Evolutionary conservation across 30 jellyfish, hydroid and myxozoan genomes (phyloP).

Genomic region (Hydractinia echinata): DNA sequence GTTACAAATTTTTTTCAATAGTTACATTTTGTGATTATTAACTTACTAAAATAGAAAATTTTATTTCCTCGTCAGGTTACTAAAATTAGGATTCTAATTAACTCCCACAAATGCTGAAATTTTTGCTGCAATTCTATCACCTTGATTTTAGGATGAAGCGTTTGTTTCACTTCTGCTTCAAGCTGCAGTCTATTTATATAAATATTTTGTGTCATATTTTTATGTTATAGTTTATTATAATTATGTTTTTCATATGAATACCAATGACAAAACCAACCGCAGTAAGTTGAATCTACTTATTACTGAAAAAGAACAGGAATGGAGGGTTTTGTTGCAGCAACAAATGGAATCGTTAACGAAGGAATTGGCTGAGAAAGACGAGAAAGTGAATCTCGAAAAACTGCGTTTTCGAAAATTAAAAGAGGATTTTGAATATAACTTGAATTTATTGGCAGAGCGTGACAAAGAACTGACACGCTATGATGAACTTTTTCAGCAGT

Average conservation of each 20-base stretch:
- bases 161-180: too few species aligned
- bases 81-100: too few species aligned
- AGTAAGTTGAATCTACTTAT: slow-evolving; percentile 40
- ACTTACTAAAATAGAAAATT: too few species aligned
- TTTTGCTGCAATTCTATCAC: too few species aligned
- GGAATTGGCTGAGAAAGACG: slow-evolving; percentile 55
- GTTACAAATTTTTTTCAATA: too few species aligned
- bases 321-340: slow-evolving; percentile 34
- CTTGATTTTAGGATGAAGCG: too few species aligned
- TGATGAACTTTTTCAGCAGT: slow-evolving; percentile 39
- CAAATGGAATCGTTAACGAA: slow-evolving; percentile 37
- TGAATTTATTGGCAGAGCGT: slow-evolving; percentile 56
- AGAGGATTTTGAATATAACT: slow-evolving; percentile 64
- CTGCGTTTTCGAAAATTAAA: slow-evolving; percentile 45
- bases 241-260: slow-evolving; percentile 16
- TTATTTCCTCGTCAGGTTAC: too few species aligned
- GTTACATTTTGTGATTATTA: too few species aligned
- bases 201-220: background rate
- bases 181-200: too few species aligned
- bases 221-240: background rate
- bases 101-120: too few species aligned
- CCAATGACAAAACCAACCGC: background rate
- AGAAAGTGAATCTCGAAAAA: slow-evolving; percentile 48
- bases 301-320: slow-evolving; percentile 59
- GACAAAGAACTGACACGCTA: slow-evolving; percentile 58